Conservation (phyloP, 2,797 vertebrate genomes). For the Atherinosoma microstoma region DNA sequence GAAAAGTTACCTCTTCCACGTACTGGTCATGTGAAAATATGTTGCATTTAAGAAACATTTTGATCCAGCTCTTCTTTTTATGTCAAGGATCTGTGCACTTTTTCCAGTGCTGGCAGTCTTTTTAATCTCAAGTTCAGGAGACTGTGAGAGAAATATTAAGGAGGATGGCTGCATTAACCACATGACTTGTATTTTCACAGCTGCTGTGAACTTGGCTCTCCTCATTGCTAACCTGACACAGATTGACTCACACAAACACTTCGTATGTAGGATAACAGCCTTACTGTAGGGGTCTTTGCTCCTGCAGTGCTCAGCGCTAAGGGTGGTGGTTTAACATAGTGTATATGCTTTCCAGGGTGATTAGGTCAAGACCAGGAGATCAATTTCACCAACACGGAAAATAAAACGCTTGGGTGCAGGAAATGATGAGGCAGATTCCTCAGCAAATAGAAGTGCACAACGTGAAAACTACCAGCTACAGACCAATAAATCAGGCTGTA, state of each 20-base stretch:
- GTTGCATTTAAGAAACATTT: background rate
- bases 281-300: constrained; percentile 33
- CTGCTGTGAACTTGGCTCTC: constrained; percentile 61
- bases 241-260: constrained; percentile 36
- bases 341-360: constrained; percentile 45
- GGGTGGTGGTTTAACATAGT: constrained; percentile 21
- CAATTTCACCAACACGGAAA: constrained; percentile 37
- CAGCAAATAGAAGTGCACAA: constrained; percentile 36
- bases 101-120: background rate
- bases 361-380: constrained; percentile 39
- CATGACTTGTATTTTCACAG: constrained; percentile 78
- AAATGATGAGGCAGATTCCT: constrained; percentile 72
- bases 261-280: constrained; percentile 24
- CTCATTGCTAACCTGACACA: constrained; percentile 39
- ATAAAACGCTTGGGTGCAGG: constrained; percentile 31
- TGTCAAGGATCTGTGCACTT: background rate
- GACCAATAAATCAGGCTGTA: constrained; percentile 57
- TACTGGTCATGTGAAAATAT: background rate
- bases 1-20: background rate
- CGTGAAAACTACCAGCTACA: constrained; percentile 40
- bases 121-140: constrained; percentile 4
- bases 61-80: background rate
- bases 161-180: constrained; percentile 52
- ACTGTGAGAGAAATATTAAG: constrained; percentile 12
- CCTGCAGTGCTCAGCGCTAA: constrained; percentile 6